Base-by-base conservation (phyloP, 2,797 vertebrate genomes). In the Emys orbicularis region DNA sequence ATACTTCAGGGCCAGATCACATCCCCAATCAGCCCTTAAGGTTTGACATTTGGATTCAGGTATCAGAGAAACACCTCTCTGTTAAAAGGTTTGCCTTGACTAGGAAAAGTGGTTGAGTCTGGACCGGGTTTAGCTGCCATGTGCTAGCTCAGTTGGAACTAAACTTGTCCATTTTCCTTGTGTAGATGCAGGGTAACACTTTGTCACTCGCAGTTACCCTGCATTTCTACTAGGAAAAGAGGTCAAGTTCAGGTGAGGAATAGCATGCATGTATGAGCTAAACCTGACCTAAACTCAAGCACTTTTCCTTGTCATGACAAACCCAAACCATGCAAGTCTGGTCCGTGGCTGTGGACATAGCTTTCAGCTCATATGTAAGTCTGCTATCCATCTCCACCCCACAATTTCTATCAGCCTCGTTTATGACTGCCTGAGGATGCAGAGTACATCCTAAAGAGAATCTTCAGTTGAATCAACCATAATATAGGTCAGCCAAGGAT, bases 401-500 rank as follows among this genome's bases (percentile, higher is more conserved):
- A 34, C 31, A n/a, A 72, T 41, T 34, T 79, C 77, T 41, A 41
- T 21, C n/a, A 12, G 52, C 44, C 29, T 11, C 8, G 6, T 13
- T 74, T 11, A 15, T 21, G 53, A 74, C n/a, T 53, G 16, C 47
- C 34, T 13, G 27, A 34, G 37, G 44, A 15, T 47, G 23, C 1
- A 12, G 8, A 15, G 4, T 56, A 13, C 25, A 15, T 3, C 2
- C 84, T 53, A 84, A 52, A 16, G n/a, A 76, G n/a, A 21, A 2
- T 1, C 6, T 16, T 47, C 2, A 27, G 41, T 47, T 2, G 29
- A 37, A 27, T 0, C 27, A 19, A 12, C 2, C 7, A 8, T 85
- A 88, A 0, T 21, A 27, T 1, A 1, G 31, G 52, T 37, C 23
- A 56, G 23, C 52, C 25, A 37, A 52, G 79, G n/a, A 19, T 23